Percentiles rank a stretch among this genome's conserved stretches.
phyloP scores from a whole-genome alignment of 2,797 vertebrate genomes.

The Tarsius wallacei region DNA sequence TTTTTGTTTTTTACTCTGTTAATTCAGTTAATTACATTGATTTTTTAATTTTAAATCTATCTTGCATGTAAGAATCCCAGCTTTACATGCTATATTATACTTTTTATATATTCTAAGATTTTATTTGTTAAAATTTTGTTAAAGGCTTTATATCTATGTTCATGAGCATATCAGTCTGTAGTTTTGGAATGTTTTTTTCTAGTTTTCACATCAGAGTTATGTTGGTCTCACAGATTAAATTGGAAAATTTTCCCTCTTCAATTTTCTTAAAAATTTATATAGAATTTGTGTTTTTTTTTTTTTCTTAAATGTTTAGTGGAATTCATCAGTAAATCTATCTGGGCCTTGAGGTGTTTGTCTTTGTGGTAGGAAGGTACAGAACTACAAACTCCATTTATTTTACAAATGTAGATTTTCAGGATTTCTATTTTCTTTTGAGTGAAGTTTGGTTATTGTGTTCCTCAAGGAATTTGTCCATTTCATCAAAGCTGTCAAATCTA shows the following conservation, averaged over 20 bases:
- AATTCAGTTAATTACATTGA: not conserved
- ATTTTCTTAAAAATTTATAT: not conserved
- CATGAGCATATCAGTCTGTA: not conserved
- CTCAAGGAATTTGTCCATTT: slow-evolving; percentile 20
- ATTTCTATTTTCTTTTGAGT: not conserved
- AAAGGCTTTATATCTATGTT: not conserved
- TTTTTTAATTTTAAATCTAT: slow-evolving; percentile 9
- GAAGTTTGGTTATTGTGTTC: not conserved
- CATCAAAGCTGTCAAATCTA: not conserved
- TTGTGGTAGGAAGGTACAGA: not conserved
- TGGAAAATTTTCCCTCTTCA: not conserved
- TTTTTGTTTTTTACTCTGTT: slow-evolving; percentile 4
- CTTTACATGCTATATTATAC: not conserved
- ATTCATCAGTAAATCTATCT: not conserved
- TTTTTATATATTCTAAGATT: not conserved
- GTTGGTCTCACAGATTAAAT: not conserved
- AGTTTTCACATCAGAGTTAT: not conserved
- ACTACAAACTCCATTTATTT: slow-evolving; percentile 1
- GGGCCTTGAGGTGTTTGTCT: not conserved
- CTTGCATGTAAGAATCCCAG: not conserved
- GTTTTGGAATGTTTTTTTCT: not conserved
- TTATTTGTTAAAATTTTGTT: not conserved
- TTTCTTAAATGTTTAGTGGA: not conserved
- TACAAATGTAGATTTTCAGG: not conserved
- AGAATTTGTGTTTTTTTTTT: not conserved